Evolutionary conservation across 2,113 vertebrate species (phyloP).

Genomic region (Triplophysa siluroides): DNA sequence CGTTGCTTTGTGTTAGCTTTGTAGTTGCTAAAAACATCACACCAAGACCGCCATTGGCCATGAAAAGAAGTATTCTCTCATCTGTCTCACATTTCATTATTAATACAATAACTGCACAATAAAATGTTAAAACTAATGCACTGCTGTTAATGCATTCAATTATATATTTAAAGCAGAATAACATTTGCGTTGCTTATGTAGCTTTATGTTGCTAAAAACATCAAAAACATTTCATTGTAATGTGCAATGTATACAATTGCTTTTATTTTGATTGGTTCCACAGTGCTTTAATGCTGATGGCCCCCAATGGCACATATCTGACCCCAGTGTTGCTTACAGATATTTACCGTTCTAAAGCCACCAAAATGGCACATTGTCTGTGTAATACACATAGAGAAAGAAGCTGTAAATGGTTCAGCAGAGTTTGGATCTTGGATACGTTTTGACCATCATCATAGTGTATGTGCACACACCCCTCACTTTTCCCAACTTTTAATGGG

Average conservation of each 20-base stretch:
- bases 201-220: too few relatives aligned
- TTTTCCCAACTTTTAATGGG: conserved; percentile 42
- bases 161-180: too few relatives aligned
- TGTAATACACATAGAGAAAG: conserved; percentile 12
- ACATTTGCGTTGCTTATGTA: too few relatives aligned
- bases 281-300: neutral
- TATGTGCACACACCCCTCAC: conserved; percentile 19
- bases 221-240: neutral
- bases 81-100: too few relatives aligned
- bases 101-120: too few relatives aligned
- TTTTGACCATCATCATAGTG: conserved; percentile 6
- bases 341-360: conserved; percentile 17
- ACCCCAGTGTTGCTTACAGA: conserved; percentile 6
- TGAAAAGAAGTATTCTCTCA: too few relatives aligned
- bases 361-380: neutral
- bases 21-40: too few relatives aligned
- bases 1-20: too few relatives aligned
- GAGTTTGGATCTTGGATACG: conserved; percentile 4
- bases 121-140: too few relatives aligned
- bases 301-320: neutral
- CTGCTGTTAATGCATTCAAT: too few relatives aligned
- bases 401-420: conserved; percentile 35
- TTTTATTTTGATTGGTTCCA: neutral
- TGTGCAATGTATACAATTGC: neutral
- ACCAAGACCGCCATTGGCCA: too few relatives aligned